These are phyloP conservation scores for Megathymus violae DNA, from an alignment of 1,140 invertebrate genomes.

Conservation along the genomic window DNA sequence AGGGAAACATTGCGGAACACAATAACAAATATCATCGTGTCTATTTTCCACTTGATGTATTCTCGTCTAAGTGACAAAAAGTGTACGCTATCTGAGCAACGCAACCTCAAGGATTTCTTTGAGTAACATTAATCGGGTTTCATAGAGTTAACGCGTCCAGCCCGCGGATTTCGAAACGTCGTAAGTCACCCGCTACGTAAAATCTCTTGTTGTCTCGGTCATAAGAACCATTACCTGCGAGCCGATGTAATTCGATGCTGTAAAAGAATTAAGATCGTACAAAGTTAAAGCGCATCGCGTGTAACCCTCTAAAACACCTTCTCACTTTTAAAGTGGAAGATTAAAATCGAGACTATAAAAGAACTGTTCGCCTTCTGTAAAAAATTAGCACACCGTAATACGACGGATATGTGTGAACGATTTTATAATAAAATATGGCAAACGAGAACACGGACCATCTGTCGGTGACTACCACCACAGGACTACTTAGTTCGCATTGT, in stretches of 20 bases:
- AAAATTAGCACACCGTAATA: too few species aligned
- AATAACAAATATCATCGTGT: conserved; percentile 48
- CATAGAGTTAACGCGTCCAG: conserved; percentile 39
- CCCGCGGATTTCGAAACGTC: conserved; percentile 19
- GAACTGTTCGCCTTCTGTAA: conserved; percentile 13
- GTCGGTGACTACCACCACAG: too few species aligned
- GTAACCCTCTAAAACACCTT: conserved; percentile 31
- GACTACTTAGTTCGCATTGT: too few species aligned
- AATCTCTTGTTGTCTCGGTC: background rate
- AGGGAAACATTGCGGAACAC: conserved; percentile 39
- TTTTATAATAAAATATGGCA: too few species aligned
- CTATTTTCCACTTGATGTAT: conserved; percentile 59
- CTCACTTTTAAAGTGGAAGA: conserved; percentile 25
- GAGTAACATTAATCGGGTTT: conserved; percentile 81
- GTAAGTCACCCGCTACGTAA: conserved; percentile 12
- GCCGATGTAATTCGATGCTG: conserved; percentile 19
- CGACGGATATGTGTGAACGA: too few species aligned
- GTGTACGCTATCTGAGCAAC: conserved; percentile 68
- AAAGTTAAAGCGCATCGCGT: conserved; percentile 33
- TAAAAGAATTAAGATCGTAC: conserved; percentile 37
- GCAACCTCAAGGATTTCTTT: conserved; percentile 68
- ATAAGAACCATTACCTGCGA: conserved; percentile 17
- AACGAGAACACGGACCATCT: too few species aligned
- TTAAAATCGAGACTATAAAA: conserved; percentile 25
- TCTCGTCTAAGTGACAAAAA: conserved; percentile 77